Conservation (phyloP, 2,888 invertebrate genomes). For the Graphium colonna region DNA sequence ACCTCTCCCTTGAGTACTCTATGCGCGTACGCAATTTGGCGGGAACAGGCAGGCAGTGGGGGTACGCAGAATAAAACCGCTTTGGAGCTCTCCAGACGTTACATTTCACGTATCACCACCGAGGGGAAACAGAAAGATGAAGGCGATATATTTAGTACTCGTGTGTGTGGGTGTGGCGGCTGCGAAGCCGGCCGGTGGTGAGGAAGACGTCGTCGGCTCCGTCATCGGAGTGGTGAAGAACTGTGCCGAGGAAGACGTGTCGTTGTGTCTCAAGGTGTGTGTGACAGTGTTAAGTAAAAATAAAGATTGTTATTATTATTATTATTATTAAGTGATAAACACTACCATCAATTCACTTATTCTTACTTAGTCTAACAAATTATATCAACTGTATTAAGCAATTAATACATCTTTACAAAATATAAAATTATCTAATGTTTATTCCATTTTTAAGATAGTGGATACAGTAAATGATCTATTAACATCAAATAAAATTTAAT, state of each 20-base stretch:
- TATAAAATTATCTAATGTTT: no score
- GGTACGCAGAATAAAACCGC: conserved; percentile 69
- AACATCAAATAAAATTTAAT: no score
- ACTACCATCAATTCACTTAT: no score
- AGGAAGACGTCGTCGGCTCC: conserved; percentile 79
- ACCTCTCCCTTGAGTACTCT: conserved; percentile 22
- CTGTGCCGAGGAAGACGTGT: conserved; percentile 84
- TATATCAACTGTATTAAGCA: no score
- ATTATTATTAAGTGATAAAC: no score
- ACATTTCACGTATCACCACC: conserved; percentile 64
- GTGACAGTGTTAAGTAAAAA: conserved; percentile 22
- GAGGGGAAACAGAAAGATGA: conserved; percentile 53
- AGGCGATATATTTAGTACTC: conserved; percentile 66
- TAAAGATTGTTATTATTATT: no score
- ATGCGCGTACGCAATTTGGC: conserved; percentile 33
- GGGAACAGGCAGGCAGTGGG: conserved; percentile 49
- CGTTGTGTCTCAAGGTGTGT: conserved; percentile 87
- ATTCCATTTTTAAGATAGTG: no score
- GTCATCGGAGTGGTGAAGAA: conserved; percentile 84
- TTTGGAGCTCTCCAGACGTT: conserved; percentile 48
- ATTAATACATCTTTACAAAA: no score
- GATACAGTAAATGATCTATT: no score
- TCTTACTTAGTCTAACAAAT: no score
- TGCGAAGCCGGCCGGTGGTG: conserved; percentile 64
- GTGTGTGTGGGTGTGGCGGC: conserved; percentile 71